Evolutionary conservation across 2,797 vertebrate genomes (phyloP), one percentile per base, ranked within the genome.

Genomic region (Propithecus deckenii): DNA sequence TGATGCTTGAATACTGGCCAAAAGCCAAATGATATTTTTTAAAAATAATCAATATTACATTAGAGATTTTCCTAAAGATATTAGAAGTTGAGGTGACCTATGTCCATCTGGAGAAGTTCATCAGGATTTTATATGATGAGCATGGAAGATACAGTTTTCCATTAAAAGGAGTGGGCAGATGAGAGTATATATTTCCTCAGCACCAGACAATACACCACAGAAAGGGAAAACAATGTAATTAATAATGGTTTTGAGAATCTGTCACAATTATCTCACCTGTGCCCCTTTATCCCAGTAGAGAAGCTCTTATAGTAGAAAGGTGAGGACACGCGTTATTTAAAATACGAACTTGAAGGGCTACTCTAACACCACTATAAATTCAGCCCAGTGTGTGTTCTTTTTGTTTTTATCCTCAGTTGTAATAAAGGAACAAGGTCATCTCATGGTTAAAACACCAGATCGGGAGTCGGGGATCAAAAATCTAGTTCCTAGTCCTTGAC

Each of bases 241-340:
- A 96, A 96, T 91, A 95, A 94, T 4, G 32, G 48, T 92, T 84
- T 94, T 96, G 94, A 95, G 74, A 95, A 89, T 89, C 83, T 81
- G 18, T 95, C 97, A 95, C 57, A 95, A 46, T 81, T 22, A 48
- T 91, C 69, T 97, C 89, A 97, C 84, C 89, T 96, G 72, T 91
- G 86, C 43, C 74, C 89, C 72, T 85, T 94, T 94, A 35, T 91
- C 79, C 84, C 79, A 20, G 35, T 14, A 63, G 57, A 95, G 72
- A 91, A 15, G 32, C 50, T 74, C 12, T 87, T 69, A 41, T 2
- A 69, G 38, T 35, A 55, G 50, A 83, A 30, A 61, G 52, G 32
- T 81, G 93, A 96, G 95, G 92, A 94, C 90, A 96, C 23, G 67
- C 38, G 35, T 9, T 91, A 75, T 74, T 84, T 89, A 80, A 96